These are phyloP conservation scores for Melanostoma mellinum DNA, from an alignment of 2,888 invertebrate genomes.

Conservation along the genomic window DNA sequence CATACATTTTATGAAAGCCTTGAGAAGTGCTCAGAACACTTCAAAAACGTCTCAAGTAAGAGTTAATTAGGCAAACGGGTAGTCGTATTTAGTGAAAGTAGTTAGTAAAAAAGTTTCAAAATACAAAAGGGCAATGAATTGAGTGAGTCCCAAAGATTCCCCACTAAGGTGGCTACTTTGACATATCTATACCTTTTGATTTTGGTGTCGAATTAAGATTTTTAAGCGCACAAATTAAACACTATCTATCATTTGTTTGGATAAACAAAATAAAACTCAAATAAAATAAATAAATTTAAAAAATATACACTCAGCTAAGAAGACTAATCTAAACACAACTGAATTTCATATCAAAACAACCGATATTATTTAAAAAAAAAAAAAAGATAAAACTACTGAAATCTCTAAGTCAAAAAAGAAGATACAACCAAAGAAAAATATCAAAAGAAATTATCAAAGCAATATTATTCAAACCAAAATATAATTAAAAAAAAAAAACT, in stretches of 20 bases:
- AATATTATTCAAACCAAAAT: conserved; percentile 56
- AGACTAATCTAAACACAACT: conserved; percentile 75
- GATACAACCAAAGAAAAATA: conserved; percentile 54
- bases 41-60: too few relatives aligned
- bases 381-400: conserved; percentile 41
- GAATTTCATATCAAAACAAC: conserved; percentile 76
- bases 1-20: too few relatives aligned
- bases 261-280: background rate
- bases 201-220: conserved; percentile 28
- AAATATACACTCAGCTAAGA: conserved; percentile 66
- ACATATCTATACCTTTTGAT: conserved; percentile 9
- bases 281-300: conserved; percentile 13
- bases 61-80: too few relatives aligned
- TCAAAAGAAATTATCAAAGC: conserved; percentile 58
- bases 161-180: conserved; percentile 8
- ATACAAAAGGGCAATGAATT: background rate
- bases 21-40: too few relatives aligned
- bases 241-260: conserved; percentile 29
- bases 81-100: background rate
- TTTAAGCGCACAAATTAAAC: conserved; percentile 65
- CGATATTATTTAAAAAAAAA: conserved; percentile 59
- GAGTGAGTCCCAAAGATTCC: background rate
- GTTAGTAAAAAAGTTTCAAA: background rate
- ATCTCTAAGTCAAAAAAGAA: conserved; percentile 37
- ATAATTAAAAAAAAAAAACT: conserved; percentile 21